Conservation (phyloP, 1,140 invertebrate species). For the Sitophilus oryzae region DNA sequence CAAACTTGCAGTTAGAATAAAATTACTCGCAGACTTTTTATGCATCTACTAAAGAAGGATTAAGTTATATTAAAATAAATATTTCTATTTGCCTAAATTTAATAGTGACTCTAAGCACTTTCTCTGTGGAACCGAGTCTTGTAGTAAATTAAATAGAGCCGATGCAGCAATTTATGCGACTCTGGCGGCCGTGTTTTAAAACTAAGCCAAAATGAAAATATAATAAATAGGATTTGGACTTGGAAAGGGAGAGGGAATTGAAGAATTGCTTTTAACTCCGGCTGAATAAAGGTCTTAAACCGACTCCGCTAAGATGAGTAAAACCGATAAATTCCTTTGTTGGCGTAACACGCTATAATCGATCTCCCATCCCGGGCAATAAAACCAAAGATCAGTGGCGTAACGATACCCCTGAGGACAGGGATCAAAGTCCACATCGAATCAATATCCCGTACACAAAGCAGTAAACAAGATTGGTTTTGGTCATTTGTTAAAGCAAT, state of each 20-base stretch:
- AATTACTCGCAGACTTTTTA: too few species aligned
- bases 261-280: slow-evolving; percentile 14
- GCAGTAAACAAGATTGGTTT: slow-evolving; percentile 25
- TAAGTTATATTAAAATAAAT: too few species aligned
- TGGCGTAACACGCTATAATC: slow-evolving; percentile 26
- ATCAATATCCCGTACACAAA: slow-evolving; percentile 21
- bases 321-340: slow-evolving; percentile 27
- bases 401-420: slow-evolving; percentile 22
- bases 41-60: too few species aligned
- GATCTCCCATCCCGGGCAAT: slow-evolving; percentile 24
- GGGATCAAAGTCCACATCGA: slow-evolving; percentile 22
- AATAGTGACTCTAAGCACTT: too few species aligned
- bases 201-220: slow-evolving; percentile 2
- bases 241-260: background rate
- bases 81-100: too few species aligned
- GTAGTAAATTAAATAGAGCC: too few species aligned
- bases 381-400: slow-evolving; percentile 26
- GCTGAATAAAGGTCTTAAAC: slow-evolving; percentile 18
- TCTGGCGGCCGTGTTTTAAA: too few species aligned
- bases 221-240: slow-evolving; percentile 11
- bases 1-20: too few species aligned
- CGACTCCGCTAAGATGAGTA: slow-evolving; percentile 22
- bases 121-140: too few species aligned
- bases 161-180: too few species aligned
- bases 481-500: slow-evolving; percentile 15